Base-by-base conservation (phyloP, 2,888 invertebrate species). In the Sarcophaga subvicina region DNA sequence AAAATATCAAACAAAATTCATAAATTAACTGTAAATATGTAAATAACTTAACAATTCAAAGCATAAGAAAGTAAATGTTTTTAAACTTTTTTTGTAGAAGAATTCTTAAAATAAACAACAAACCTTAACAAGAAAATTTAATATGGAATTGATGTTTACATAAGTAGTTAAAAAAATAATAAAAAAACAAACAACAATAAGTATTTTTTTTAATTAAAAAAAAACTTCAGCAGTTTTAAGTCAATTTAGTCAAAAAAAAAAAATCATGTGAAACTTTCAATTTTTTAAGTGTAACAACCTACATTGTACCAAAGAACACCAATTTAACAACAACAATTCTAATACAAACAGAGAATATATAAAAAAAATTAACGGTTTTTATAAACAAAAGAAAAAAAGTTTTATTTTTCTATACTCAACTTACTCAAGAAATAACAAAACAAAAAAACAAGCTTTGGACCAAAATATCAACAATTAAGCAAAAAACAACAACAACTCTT, bases 141-240 rank as follows among this genome's bases (percentile, higher is more conserved):
- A 80, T 17, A 76, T 76, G 84, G 84, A 87, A 87, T 87, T 87
- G 87, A 79, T 82, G 81, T 84, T 84, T 79, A 82, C 37, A 63
- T 76, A 87, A 86, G 62, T 72, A 78, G 63, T 20, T 73, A 27
- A 20, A 54, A 47, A 54, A 17, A 2, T 0, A 54, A 54, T 17
- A 17, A 14, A 3, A 12, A 37, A 14, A 14, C 14, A 54, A 1
- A 37, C 22, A 22, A 22, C 22, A 37, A 6, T 2, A 37, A 14
- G 12, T 49, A 2, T 12, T 49, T 49, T 49, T 54, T 54, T 54
- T 54, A 54, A 54, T 54, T 54, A 54, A 54, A 54, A 14, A 12
- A 14, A 49, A 49, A 49, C 49, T 49, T 37, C 37, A 37, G 6
- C 37, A 14, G 49, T 49, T 49, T 14, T 49, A 49, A 49, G 37